Base-by-base conservation (phyloP, 1,140 invertebrate genomes). In the Limonius californicus region DNA sequence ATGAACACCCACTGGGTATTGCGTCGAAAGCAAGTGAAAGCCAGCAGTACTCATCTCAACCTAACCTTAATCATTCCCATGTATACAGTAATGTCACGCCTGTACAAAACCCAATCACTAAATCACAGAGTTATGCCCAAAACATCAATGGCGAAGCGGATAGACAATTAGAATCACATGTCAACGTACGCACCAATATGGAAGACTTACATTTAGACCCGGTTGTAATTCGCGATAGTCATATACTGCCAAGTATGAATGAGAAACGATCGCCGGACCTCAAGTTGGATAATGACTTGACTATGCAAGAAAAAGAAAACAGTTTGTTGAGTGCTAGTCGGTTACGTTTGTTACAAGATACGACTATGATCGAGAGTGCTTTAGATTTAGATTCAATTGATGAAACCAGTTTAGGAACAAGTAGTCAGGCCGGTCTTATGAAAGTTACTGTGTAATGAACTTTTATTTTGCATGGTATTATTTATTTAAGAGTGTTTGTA, bases 361-460 rank as follows among this genome's bases (percentile, higher is more conserved):
- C 89, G 12, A 92, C 90, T 4, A 91, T 92, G 90, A 92, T 92
- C 70, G 89, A 91, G 70, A 90, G 89, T 19, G 90, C 90, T 8
- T 79, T 93, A 57, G 91, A 94, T 80, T 81, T 92, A 59, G 91
- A 94, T 76, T 90, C 89, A 60, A 77, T 90, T 56, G 87, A 88
- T 72, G 88, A 86, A 45, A 82, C 84, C 0, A 84, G 74, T 65
- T 69, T 76, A 45, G 72, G 74, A 8, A 68, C 70, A 6, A 73
- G 71, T 56, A 76, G 72, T 65, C 74, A 74, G 59, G 72, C 72
- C 15, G 74, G 72, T 42, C 56, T 75, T 8, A 73, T 75, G 71
- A 75, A 73, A 67, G 63, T 74, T 57, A 63, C 62, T 45, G 72
- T 73, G 19, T 74, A 71, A 62, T 20, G 35, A 23, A 15, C 3